phyloP scores from a whole-genome alignment of 2,113 vertebrate species.

The Larimichthys polyactis region DNA sequence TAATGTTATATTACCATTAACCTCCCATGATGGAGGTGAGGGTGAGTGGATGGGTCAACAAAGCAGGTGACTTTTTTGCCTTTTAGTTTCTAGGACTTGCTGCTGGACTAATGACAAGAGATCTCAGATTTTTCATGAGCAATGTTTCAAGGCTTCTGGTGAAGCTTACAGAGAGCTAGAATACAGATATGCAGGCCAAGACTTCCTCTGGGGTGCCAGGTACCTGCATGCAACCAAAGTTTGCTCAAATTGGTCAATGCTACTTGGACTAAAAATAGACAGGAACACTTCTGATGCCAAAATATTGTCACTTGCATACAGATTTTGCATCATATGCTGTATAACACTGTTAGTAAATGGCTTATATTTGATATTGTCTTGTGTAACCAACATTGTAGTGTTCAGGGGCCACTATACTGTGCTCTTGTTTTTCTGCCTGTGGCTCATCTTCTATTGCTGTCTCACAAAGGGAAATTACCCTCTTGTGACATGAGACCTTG shows the following conservation, averaged over 20 bases:
- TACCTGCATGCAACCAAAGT: too few relatives aligned
- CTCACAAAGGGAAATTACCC: constrained; percentile 13
- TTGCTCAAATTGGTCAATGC: too few relatives aligned
- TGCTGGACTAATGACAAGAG: background rate
- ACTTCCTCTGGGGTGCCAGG: too few relatives aligned
- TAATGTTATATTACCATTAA: background rate
- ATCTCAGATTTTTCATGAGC: too few relatives aligned
- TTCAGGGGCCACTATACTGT: background rate
- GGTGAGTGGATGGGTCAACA: background rate
- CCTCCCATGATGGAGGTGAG: background rate
- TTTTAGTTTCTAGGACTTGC: background rate
- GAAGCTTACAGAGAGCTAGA: too few relatives aligned
- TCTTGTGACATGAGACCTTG: constrained; percentile 51
- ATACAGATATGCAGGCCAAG: too few relatives aligned
- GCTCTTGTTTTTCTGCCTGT: background rate
- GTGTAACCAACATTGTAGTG: background rate
- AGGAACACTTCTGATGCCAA: too few relatives aligned
- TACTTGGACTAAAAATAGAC: too few relatives aligned
- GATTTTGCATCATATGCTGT: too few relatives aligned
- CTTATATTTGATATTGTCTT: background rate
- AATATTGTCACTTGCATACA: too few relatives aligned
- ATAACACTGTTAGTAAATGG: too few relatives aligned
- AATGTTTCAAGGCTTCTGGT: too few relatives aligned
- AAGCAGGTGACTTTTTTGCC: background rate
- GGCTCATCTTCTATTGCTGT: constrained; percentile 12